Conservation (phyloP, 2,113 vertebrate species). For the Ptilonorhynchus violaceus region DNA sequence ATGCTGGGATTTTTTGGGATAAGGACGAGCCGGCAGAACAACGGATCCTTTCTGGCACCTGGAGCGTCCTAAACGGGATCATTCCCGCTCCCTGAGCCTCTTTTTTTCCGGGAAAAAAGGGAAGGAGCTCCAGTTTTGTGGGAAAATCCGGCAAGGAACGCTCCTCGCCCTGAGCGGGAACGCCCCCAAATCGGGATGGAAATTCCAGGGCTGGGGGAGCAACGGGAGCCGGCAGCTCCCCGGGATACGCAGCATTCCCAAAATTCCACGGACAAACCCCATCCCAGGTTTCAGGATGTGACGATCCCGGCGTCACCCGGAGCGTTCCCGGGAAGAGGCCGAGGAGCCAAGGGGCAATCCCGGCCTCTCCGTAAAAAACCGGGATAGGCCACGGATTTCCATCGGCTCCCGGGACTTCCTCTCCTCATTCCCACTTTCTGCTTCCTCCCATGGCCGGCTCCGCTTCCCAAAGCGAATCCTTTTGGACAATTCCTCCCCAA, state of each 20-base stretch:
- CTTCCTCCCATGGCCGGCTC: neutral
- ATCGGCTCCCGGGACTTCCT: neutral
- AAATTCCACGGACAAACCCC: fast-evolving
- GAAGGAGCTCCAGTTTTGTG: too few relatives aligned
- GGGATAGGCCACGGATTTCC: fast-evolving
- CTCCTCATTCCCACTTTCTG: neutral
- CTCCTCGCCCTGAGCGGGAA: neutral
- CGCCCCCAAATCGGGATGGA: fast-evolving
- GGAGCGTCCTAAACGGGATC: neutral
- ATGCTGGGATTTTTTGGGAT: neutral
- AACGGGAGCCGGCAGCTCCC: neutral
- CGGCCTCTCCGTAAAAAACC: neutral
- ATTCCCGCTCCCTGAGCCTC: neutral
- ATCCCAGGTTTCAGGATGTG: neutral
- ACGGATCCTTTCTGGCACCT: neutral
- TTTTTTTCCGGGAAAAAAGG: neutral
- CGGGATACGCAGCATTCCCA: neutral
- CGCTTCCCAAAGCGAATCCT: neutral
- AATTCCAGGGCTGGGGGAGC: fast-evolving
- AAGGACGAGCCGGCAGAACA: neutral
- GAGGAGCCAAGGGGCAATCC: neutral
- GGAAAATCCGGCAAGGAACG: neutral
- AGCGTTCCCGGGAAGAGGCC: neutral
- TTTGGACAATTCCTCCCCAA: neutral
- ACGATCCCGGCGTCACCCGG: neutral